Percentiles rank a stretch among this genome's conserved stretches.
Conservation (phyloP, 2,797 vertebrate genomes). For the Neoniphon sammara region DNA sequence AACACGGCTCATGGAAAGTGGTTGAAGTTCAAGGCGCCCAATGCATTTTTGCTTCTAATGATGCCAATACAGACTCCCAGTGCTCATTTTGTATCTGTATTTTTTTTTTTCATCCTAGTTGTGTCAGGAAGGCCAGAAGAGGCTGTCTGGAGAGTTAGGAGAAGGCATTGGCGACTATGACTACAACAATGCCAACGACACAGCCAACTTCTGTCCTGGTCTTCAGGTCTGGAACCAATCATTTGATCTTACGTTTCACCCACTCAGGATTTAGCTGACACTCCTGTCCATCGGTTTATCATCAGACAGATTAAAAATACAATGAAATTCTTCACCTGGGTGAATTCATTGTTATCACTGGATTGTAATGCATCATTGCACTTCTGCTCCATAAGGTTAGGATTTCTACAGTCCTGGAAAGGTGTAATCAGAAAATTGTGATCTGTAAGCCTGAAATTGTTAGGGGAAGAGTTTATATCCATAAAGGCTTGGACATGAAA, state of each 20-base stretch:
- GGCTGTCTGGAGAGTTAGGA: constrained; percentile 75
- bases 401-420: too few relatives aligned
- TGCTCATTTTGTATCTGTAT: background rate
- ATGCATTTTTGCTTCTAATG: background rate
- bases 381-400: too few relatives aligned
- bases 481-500: too few relatives aligned
- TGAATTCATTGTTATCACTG: too few relatives aligned
- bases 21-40: background rate
- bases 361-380: too few relatives aligned
- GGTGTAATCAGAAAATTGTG: too few relatives aligned
- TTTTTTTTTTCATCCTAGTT: constrained; percentile 75
- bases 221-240: constrained; percentile 81
- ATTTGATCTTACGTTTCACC: background rate
- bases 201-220: constrained; percentile 92
- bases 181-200: constrained; percentile 94
- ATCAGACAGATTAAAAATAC: too few relatives aligned
- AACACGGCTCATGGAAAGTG: background rate
- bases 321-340: too few relatives aligned
- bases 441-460: too few relatives aligned
- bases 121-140: constrained; percentile 61
- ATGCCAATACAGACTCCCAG: background rate
- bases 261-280: too few relatives aligned
- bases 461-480: too few relatives aligned
- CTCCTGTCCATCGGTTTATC: too few relatives aligned
- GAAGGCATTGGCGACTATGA: constrained; percentile 90